Conservation (phyloP, 2,888 invertebrate species). For the Lucinisca nassula region DNA sequence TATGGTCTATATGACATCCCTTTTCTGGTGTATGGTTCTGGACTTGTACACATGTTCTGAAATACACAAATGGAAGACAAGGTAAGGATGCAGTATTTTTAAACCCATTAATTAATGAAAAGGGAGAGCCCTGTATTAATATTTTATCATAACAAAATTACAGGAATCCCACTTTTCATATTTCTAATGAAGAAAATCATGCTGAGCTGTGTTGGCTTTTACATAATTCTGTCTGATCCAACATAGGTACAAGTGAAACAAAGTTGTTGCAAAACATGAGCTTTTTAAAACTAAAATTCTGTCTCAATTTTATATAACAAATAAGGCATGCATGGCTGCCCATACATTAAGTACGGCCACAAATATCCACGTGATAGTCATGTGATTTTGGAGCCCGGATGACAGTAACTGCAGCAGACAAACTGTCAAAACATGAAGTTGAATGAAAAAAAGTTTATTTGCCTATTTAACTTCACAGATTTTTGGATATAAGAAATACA, state of each 20-base stretch:
- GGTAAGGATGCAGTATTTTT: not conserved
- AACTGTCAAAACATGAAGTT: not conserved
- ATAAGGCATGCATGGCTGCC: not conserved
- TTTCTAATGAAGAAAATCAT: not conserved
- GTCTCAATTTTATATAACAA: not conserved
- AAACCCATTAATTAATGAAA: not conserved
- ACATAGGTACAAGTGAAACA: not conserved
- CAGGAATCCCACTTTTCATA: not conserved
- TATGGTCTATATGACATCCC: not conserved
- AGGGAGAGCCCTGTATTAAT: not conserved
- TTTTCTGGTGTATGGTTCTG: not conserved
- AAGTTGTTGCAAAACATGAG: not conserved
- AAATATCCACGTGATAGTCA: not conserved
- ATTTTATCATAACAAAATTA: too few relatives aligned
- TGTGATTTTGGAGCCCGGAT: not conserved
- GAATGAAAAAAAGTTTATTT: not conserved
- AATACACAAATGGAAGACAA: not conserved
- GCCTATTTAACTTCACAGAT: not conserved
- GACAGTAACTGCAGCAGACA: not conserved
- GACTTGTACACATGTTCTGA: slow-evolving; percentile 4
- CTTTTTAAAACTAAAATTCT: not conserved
- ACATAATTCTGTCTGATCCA: not conserved
- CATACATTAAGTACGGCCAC: not conserved
- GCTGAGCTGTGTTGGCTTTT: not conserved
- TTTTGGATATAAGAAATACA: not conserved